Percentiles rank a stretch among this genome's conserved stretches.
Evolutionary conservation across 2,113 vertebrate genomes (phyloP).

Genomic region (Clarias macrocephalus): DNA sequence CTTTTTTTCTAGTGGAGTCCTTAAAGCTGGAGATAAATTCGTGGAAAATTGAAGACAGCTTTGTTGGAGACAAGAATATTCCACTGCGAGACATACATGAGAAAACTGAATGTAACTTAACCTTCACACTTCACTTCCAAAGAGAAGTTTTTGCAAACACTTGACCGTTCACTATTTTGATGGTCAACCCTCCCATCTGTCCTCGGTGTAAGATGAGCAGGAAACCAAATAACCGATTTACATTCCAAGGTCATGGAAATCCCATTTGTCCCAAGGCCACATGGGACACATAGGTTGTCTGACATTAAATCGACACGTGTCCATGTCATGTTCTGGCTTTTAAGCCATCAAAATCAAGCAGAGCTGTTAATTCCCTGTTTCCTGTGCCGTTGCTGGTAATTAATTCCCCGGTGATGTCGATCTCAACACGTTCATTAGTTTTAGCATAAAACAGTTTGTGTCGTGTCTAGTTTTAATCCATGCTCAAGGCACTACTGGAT

Average conservation of each 20-base stretch:
- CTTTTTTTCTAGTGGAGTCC: no score
- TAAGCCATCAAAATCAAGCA: background rate
- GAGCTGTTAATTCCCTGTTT: background rate
- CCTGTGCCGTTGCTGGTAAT: no score
- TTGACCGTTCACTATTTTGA: background rate
- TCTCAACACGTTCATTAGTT: background rate
- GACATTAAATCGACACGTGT: background rate
- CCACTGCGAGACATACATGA: no score
- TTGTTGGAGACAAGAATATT: no score
- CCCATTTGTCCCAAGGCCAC: background rate
- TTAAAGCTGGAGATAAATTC: no score
- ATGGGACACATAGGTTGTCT: background rate
- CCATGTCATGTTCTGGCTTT: background rate
- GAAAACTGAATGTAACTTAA: background rate
- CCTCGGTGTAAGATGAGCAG: background rate
- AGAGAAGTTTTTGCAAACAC: no score
- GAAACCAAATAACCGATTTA: background rate
- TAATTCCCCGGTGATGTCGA: no score
- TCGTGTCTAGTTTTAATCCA: background rate
- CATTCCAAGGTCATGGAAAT: slow-evolving; percentile 5
- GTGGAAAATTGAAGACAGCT: no score
- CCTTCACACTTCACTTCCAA: background rate
- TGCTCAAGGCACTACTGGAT: background rate
- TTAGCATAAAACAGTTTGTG: background rate
- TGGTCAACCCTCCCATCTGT: background rate